Evolutionary conservation across 2,888 invertebrate genomes (phyloP).

Genomic region (Laspeyria flexula): DNA sequence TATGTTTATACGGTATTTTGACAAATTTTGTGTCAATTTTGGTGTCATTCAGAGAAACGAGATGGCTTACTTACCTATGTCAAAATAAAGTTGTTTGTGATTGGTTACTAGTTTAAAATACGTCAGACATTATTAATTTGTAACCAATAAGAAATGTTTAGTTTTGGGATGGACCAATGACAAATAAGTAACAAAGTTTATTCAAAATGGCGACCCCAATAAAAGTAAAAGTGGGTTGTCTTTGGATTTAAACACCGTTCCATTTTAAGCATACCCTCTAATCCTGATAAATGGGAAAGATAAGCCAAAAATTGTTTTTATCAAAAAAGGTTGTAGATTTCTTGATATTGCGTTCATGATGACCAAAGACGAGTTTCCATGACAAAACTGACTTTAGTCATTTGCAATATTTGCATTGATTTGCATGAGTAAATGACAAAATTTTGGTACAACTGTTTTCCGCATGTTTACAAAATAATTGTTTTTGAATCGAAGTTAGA

Average conservation of each 20-base stretch:
- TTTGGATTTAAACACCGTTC: constrained; percentile 23
- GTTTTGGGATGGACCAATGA: not conserved
- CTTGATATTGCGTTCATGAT: too few species aligned
- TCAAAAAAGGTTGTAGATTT: too few species aligned
- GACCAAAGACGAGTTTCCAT: not conserved
- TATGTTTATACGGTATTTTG: constrained; percentile 81
- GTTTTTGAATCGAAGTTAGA: constrained; percentile 27
- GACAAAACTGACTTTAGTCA: constrained; percentile 30
- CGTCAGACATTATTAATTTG: accelerated
- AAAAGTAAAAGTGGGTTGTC: constrained; percentile 19
- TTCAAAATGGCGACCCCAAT: constrained; percentile 39
- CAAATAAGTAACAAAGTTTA: constrained; percentile 2
- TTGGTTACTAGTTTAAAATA: constrained; percentile 9
- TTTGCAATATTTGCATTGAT: constrained; percentile 3
- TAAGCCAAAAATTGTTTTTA: too few species aligned
- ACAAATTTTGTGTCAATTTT: constrained; percentile 77
- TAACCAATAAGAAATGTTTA: constrained; percentile 29
- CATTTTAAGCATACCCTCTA: constrained; percentile 3
- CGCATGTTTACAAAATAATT: constrained; percentile 36
- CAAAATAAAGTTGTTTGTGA: constrained; percentile 23
- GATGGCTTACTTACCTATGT: constrained; percentile 43
- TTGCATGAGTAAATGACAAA: constrained; percentile 29
- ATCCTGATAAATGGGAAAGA: too few species aligned
- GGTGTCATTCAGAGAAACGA: constrained; percentile 44
- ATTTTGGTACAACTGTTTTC: constrained; percentile 35